phyloP scores from a whole-genome alignment of 2,888 invertebrate genomes.

The Diaperis boleti region DNA sequence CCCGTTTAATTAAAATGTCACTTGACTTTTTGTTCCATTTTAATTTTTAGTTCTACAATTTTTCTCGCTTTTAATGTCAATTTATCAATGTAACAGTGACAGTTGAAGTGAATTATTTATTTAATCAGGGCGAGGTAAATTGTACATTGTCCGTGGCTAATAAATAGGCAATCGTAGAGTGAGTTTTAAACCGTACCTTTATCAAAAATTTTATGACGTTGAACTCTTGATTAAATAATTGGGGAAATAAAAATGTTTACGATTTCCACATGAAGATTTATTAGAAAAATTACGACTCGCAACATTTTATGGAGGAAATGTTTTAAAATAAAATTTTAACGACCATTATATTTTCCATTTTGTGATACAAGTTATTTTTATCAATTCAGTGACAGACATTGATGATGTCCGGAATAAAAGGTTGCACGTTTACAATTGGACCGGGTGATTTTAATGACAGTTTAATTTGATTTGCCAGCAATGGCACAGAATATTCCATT shows the following conservation, averaged over 20 bases:
- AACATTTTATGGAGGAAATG: slow-evolving; percentile 23
- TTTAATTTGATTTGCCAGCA: slow-evolving; percentile 21
- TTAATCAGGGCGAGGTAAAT: not conserved
- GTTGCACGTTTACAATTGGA: slow-evolving; percentile 5
- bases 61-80: not conserved
- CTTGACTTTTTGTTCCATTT: no score
- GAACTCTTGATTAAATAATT: slow-evolving; percentile 30
- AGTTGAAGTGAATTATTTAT: not conserved
- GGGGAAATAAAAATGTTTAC: slow-evolving; percentile 28
- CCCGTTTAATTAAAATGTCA: no score
- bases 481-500: not conserved
- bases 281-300: slow-evolving; percentile 32
- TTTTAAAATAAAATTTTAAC: slow-evolving; percentile 32
- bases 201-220: slow-evolving; percentile 23
- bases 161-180: not conserved
- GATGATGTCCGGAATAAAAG: not conserved
- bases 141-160: slow-evolving; percentile 4
- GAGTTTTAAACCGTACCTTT: not conserved
- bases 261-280: slow-evolving; percentile 30
- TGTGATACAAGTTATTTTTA: slow-evolving; percentile 22
- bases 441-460: slow-evolving; percentile 5
- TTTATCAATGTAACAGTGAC: not conserved
- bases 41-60: not conserved
- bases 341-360: slow-evolving; percentile 10
- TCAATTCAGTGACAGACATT: slow-evolving; percentile 3